Evolutionary conservation across 1,140 invertebrate genomes (phyloP), one percentile per base, ranked within the genome.

Genomic region (Cecropterus lyciades): DNA sequence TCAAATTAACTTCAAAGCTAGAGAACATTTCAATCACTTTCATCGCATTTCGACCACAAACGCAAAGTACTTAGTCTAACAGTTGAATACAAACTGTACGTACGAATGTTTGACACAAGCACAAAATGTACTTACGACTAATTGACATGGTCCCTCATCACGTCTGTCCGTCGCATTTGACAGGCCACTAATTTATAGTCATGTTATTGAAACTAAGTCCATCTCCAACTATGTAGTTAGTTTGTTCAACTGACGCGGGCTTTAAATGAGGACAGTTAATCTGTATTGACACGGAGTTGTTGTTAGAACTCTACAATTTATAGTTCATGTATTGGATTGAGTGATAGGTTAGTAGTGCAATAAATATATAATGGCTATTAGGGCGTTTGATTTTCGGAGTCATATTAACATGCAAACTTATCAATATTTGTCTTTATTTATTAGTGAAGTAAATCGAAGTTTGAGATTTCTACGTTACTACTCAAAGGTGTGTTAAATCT

Each of bases 111-210:
- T 14, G 24, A 51, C 24, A 51, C 49, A 13, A 30, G 20, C 27
- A 13, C 46, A 24, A 43, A 57, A 57, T 57, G 55, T 57, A 57
- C 55, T 57, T 20, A 56, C 53, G 40, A 56, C 53, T 57, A 57
- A 57, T 57, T 57, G 40, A 57, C 55, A 57, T 15, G n/a, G 42
- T 30, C 55, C 55, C 42, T 57, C 55, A 27, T 57, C 42, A 57
- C 33, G 16, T 42, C 37, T 10, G 55, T 46, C 53, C 42, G 42
- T 46, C 55, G 42, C 24, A 57, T 57, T 57, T 57, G 55, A 57
- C 55, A 57, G 42, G 20, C 42, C 55, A 46, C 20, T 45, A 45
- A 46, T 57, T 57, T 57, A 57, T 57, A 57, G 55, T 45, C 55
- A 27, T 46, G 55, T 45, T 57, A 57, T 42, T 46, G 55, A 57